Evolutionary conservation across 2,888 invertebrate species (phyloP).

Genomic region (Agapostemon virescens): DNA sequence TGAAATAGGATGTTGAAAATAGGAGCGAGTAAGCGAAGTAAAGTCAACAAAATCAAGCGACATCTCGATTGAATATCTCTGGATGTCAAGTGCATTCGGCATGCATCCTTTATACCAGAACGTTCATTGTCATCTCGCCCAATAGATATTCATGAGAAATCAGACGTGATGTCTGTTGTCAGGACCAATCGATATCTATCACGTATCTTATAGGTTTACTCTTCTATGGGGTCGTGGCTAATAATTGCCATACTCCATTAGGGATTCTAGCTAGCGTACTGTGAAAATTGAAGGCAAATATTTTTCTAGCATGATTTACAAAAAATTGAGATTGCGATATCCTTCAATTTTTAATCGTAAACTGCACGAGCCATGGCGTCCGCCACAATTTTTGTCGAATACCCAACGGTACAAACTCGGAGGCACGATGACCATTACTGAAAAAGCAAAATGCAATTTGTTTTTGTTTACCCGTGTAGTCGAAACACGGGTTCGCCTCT

Average conservation of each 20-base stretch:
- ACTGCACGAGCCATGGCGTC: too few relatives aligned
- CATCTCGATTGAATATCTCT: slow-evolving; percentile 52
- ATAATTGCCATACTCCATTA: slow-evolving; percentile 10
- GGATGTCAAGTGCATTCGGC: slow-evolving; percentile 48
- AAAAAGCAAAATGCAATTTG: neutral
- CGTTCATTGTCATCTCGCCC: slow-evolving; percentile 41
- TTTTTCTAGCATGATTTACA: neutral
- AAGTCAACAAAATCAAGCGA: slow-evolving; percentile 26
- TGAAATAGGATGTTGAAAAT: neutral
- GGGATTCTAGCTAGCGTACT: neutral
- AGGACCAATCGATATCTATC: slow-evolving; percentile 42
- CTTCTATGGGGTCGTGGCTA: neutral
- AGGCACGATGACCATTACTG: neutral
- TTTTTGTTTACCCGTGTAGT: neutral
- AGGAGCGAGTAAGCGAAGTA: neutral
- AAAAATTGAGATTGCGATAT: neutral
- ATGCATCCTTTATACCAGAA: slow-evolving; percentile 40
- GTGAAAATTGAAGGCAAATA: slow-evolving; percentile 14
- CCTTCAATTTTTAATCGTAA: neutral
- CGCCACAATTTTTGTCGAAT: neutral
- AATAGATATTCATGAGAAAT: slow-evolving; percentile 53
- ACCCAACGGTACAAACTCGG: neutral
- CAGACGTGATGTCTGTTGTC: slow-evolving; percentile 41
- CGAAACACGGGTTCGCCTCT: neutral
- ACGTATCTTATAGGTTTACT: slow-evolving; percentile 39